A percentile compares a stretch with the other conserved stretches of the same genome.
Conservation (phyloP, 2,797 vertebrate species). For the Poeciliopsis gracilis region DNA sequence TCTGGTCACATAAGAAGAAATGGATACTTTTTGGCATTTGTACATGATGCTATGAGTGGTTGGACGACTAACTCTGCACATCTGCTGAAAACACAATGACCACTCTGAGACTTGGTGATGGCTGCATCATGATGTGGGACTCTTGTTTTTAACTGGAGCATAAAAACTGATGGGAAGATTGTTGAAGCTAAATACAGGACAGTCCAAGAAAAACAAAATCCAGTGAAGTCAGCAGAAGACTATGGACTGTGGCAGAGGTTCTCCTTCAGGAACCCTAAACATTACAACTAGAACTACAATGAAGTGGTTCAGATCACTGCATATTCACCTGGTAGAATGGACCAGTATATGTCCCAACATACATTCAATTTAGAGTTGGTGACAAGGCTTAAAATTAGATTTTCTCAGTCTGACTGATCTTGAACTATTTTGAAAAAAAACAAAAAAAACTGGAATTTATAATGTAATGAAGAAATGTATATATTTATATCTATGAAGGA, state of each 20-base stretch:
- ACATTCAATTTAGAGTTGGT: background rate
- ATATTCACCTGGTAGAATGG: background rate
- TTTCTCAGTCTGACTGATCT: background rate
- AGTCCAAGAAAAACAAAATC: background rate
- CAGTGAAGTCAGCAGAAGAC: background rate
- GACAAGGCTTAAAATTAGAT: background rate
- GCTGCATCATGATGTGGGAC: background rate
- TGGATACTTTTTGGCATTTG: background rate
- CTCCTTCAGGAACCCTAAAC: background rate
- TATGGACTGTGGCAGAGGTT: background rate
- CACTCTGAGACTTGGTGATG: background rate
- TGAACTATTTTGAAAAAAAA: background rate
- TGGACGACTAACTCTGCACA: background rate
- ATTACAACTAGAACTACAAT: background rate
- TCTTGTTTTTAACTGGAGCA: background rate
- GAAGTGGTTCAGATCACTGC: background rate
- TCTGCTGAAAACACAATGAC: background rate
- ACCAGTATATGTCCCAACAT: background rate
- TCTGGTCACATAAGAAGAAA: background rate
- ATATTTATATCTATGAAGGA: background rate
- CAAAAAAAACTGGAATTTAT: background rate
- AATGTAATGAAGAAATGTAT: too few species aligned
- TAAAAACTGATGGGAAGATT: background rate
- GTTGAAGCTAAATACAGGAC: background rate
- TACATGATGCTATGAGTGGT: background rate